Evolutionary conservation across 2,888 invertebrate species (phyloP).

Genomic region (Odontocolon sp.): DNA sequence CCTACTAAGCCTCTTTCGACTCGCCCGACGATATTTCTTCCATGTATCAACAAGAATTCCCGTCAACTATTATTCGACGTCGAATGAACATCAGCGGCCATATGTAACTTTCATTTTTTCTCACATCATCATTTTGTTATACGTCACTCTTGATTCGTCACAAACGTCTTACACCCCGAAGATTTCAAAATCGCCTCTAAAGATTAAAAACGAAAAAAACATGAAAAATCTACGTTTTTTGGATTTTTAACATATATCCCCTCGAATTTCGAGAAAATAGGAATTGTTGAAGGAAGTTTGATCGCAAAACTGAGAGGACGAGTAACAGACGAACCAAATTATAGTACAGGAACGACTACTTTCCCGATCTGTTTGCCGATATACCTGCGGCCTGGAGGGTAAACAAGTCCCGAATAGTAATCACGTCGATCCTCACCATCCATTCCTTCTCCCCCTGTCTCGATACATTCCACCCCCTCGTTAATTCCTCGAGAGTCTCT

Average conservation of each 20-base stretch:
- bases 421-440: constrained; percentile 14
- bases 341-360: background rate
- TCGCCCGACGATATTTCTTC: background rate
- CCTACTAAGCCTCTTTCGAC: background rate
- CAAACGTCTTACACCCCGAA: background rate
- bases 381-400: constrained; percentile 12
- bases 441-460: background rate
- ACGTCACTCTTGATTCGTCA: background rate
- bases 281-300: background rate
- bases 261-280: too few species aligned
- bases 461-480: constrained; percentile 30
- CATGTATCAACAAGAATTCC: background rate
- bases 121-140: background rate
- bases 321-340: background rate
- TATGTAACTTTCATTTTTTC: background rate
- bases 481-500: constrained; percentile 50
- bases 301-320: background rate
- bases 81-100: background rate
- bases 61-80: background rate
- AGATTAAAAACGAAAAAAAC: background rate
- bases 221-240: too few species aligned
- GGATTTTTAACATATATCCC: too few species aligned
- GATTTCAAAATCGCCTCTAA: background rate
- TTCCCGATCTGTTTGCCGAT: constrained; percentile 13
- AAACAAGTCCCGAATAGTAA: constrained; percentile 39